Base-by-base conservation (phyloP, 2,113 vertebrate genomes). In the Rousettus leschenaultii region DNA sequence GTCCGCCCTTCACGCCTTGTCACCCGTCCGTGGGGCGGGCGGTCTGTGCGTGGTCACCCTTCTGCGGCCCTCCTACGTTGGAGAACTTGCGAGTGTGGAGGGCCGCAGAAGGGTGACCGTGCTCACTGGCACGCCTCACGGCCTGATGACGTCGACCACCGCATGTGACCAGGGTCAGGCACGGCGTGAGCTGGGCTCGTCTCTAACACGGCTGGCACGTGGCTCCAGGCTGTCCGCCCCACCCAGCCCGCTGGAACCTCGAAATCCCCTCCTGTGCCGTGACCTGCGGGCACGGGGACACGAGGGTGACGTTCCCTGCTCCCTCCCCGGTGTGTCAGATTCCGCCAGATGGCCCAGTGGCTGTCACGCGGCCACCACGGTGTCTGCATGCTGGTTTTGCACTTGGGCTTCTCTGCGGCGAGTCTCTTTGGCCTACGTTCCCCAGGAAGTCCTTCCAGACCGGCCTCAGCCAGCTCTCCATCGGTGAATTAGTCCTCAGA, bases 281-380 rank as follows among this genome's bases (percentile, higher is more conserved):
- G 3, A 7, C 15, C 16, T 8, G 4, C 35, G 53, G 57, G 38
- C 30, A 6, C 3, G 0, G 51, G 40, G 59, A 68, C 66, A n/a
- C 3, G 21, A 28, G 8, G 11, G 66, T 0, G 28, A 5, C 3
- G 13, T 5, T 22, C 18, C 40, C 26, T 3, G 57, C 38, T 30
- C 33, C 68, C 26, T 45, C 13, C 4, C 1, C 10, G 0, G 2
- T 24, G 14, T 11, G 18, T 15, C 15, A 2, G 68, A 26, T 14
- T 14, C 21, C 61, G 14, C 19, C 1, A 0, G 7, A 55, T 21
- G 24, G 10, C 48, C 80, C 3, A 0, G 6, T 6, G 5, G 16
- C 22, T 5, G 0, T 2, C 66, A 18, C 11, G 0, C 0, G 6
- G 43, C 0, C 0, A n/a, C 24, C 38, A 6, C 0, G 9, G 10